Base-by-base conservation (phyloP, 1,140 invertebrate species). In the Drosophila carrolli region DNA sequence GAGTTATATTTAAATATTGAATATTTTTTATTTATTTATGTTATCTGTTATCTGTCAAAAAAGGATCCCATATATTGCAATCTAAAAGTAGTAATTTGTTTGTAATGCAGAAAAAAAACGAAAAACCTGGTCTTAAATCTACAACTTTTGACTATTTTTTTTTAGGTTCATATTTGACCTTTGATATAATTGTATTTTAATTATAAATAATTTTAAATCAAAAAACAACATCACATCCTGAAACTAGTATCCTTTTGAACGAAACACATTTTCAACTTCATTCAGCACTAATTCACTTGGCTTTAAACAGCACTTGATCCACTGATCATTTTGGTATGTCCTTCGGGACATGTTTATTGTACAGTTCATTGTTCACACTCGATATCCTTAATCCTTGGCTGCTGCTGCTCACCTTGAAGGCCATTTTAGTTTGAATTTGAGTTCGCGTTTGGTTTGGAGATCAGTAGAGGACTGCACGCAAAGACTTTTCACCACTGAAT, bases 401-500 rank as follows among this genome's bases (percentile, higher is more conserved):
- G 61, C 10, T 55, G 37, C 16, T 51, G 81, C 89, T 90, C 90
- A 91, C 90, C 90, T 91, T 91, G 67, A 91, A 84, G 53, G 90
- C 90, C 90, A 91, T 91, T 89, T 85, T 90, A 53, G 50, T 51
- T 27, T 53, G 35, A 55, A 55, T 38, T 74, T 61, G 4, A 55
- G 51, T 71, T 81, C 66, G 43, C 56, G 44, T 11, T 62, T 66
- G 48, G 47, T 67, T 68, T 51, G 57, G 62, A 65, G 63, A 81
- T 84, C 63, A 81, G 68, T 58, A 54, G 23, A 55, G 59, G 78
- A 61, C 78, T 91, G 81, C 81, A 90, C 91, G 84, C 78, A 90
- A 91, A 81, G 81, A 85, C 84, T 91, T 84, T 91, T 78, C 78
- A 92, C 84, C 71, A 91, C 78, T 91, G 91, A 92, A 92, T 92